Percentiles rank a stretch among this genome's conserved stretches.
These are phyloP conservation scores for Belgica antarctica DNA, from an alignment of 2,888 invertebrate genomes.

Conservation along the genomic window DNA sequence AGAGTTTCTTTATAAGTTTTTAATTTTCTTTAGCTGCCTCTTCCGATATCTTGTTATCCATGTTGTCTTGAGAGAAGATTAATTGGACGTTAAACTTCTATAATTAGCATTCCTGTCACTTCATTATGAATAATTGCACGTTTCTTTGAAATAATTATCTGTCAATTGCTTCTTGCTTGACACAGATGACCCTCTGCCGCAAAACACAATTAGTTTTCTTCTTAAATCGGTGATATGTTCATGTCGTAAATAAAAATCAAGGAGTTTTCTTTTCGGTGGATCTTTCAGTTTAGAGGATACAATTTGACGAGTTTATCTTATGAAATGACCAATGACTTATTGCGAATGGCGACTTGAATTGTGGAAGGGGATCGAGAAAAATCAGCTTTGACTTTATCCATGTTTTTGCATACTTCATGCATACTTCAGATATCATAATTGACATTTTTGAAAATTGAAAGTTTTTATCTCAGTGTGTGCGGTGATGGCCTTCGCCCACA, in stretches of 20 bases:
- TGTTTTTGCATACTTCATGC: not conserved
- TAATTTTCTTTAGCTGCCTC: conserved; percentile 7
- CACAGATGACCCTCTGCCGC: conserved; percentile 6
- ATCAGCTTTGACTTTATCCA: not conserved
- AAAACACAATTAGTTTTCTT: conserved; percentile 12
- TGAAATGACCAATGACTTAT: not conserved
- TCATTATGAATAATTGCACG: not conserved
- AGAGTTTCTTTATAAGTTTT: not conserved
- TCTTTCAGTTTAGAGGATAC: conserved; percentile 25
- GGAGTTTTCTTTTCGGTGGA: conserved; percentile 24
- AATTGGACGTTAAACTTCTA: not conserved
- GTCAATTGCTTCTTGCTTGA: not conserved
- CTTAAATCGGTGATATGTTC: conserved; percentile 17
- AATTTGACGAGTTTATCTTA: not conserved
- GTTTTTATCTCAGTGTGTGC: not conserved
- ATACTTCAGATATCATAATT: conserved; percentile 26
- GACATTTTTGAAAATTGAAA: conserved; percentile 38
- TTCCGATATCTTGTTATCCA: conserved; percentile 16
- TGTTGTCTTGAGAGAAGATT: too few relatives aligned
- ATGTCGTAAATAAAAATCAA: conserved; percentile 24
- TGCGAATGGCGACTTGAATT: not conserved
- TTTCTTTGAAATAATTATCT: conserved; percentile 18
- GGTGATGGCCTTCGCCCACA: too few relatives aligned
- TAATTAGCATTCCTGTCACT: not conserved
- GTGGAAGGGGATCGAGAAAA: too few relatives aligned